Evolutionary conservation across 2,888 invertebrate species (phyloP).

Genomic region (Lampropteryx suffumata): DNA sequence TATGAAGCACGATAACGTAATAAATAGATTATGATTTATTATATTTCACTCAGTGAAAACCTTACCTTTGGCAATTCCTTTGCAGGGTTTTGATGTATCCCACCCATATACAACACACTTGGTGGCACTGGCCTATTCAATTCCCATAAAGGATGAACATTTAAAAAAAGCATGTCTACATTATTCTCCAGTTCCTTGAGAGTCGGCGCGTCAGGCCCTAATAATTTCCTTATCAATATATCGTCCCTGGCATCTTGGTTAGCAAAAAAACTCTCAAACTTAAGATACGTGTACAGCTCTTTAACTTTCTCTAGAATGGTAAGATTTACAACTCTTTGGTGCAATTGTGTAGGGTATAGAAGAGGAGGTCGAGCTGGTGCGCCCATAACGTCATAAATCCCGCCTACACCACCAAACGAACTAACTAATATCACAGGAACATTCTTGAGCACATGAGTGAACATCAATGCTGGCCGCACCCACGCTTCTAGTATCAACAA

Average conservation of each 20-base stretch:
- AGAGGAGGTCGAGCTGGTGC: conserved; percentile 14
- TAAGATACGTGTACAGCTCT: conserved; percentile 20
- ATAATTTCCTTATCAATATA: conserved; percentile 31
- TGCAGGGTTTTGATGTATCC: conserved; percentile 53
- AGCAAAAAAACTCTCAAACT: conserved; percentile 9
- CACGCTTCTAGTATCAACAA: conserved; percentile 35
- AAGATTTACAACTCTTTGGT: conserved; percentile 17
- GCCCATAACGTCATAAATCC: conserved; percentile 20
- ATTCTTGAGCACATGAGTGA: conserved; percentile 33
- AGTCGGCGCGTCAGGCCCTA: conserved; percentile 37
- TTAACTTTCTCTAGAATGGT: conserved; percentile 22
- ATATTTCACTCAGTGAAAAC: background rate
- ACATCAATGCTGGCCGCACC: conserved; percentile 26
- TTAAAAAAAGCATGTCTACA: conserved; percentile 60
- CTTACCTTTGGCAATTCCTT: conserved; percentile 61
- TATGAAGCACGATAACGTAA: too few relatives aligned
- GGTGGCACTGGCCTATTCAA: conserved; percentile 60
- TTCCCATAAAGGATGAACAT: conserved; percentile 58
- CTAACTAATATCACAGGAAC: conserved; percentile 34
- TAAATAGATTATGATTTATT: too few relatives aligned
- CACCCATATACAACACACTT: conserved; percentile 58
- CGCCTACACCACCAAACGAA: conserved; percentile 18
- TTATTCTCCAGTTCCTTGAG: conserved; percentile 39
- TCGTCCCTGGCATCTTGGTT: conserved; percentile 20
- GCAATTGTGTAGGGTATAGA: conserved; percentile 11